Evolutionary conservation across 1,140 invertebrate genomes (phyloP).

Genomic region (Bombus cullumanus): DNA sequence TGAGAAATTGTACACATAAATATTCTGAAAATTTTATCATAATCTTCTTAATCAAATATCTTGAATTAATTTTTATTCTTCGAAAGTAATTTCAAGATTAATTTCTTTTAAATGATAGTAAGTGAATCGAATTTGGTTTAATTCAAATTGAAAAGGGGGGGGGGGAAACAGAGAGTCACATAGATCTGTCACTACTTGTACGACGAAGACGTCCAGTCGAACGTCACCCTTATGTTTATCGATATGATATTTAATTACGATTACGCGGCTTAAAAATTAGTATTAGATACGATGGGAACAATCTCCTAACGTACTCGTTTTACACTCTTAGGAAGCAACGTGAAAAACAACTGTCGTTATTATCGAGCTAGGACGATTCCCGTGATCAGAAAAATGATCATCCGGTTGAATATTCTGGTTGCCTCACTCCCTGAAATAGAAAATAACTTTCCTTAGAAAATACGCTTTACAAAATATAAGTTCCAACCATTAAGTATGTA

Average conservation of each 20-base stretch:
- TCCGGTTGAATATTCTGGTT: constrained; percentile 42
- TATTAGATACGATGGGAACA: constrained; percentile 60
- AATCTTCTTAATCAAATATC: background rate
- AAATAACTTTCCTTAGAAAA: background rate
- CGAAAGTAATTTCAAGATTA: background rate
- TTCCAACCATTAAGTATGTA: background rate
- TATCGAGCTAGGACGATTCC: constrained; percentile 59
- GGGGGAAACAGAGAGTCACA: background rate
- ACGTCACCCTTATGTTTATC: constrained; percentile 56
- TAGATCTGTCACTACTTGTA: constrained; percentile 29
- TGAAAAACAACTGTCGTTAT: constrained; percentile 57
- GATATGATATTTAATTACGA: constrained; percentile 58
- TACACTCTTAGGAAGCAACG: constrained; percentile 60
- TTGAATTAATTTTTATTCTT: background rate
- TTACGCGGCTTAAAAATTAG: constrained; percentile 63
- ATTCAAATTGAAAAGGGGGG: background rate
- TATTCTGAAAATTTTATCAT: background rate
- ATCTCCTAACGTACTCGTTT: constrained; percentile 55
- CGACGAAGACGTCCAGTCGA: constrained; percentile 35
- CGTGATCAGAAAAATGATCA: constrained; percentile 40
- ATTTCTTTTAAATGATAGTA: background rate
- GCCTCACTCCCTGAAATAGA: constrained; percentile 10
- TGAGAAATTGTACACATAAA: background rate
- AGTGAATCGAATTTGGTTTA: background rate
- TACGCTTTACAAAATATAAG: background rate